These are phyloP conservation scores for Myripristis murdjan DNA, from an alignment of 2,797 vertebrate genomes.

Conservation along the genomic window DNA sequence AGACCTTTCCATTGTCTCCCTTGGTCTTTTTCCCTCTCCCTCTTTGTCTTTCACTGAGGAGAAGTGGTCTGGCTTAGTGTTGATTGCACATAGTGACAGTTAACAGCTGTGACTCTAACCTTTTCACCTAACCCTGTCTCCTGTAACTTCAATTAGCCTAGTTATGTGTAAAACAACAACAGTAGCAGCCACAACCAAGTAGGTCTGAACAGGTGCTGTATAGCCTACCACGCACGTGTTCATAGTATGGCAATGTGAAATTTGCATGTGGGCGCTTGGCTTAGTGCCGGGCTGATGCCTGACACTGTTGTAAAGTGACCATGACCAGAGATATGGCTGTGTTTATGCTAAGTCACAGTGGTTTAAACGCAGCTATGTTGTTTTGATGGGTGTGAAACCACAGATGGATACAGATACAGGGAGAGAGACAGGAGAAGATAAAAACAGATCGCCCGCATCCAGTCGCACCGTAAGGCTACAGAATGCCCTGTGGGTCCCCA, in stretches of 20 bases:
- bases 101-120: conserved; percentile 51
- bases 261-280: conserved; percentile 45
- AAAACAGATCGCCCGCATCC: conserved; percentile 43
- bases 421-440: conserved; percentile 43
- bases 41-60: conserved; percentile 17
- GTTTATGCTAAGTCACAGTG: conserved; percentile 66
- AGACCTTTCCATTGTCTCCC: conserved; percentile 4
- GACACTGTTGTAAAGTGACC: conserved; percentile 61
- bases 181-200: conserved; percentile 46
- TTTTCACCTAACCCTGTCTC: conserved; percentile 60
- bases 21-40: not conserved
- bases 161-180: conserved; percentile 65
- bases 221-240: conserved; percentile 41
- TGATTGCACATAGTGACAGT: conserved; percentile 28
- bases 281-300: conserved; percentile 39
- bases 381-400: conserved; percentile 55
- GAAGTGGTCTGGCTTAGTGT: conserved; percentile 10
- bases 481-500: conserved; percentile 56
- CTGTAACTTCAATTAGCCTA: conserved; percentile 55
- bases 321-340: conserved; percentile 59
- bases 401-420: conserved; percentile 51
- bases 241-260: conserved; percentile 34
- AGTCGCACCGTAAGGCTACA: conserved; percentile 43
- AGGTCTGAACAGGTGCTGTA: conserved; percentile 64
- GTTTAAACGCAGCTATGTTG: conserved; percentile 57